Conservation (phyloP, 1,140 invertebrate species). For the Drosophila neocordata region DNA sequence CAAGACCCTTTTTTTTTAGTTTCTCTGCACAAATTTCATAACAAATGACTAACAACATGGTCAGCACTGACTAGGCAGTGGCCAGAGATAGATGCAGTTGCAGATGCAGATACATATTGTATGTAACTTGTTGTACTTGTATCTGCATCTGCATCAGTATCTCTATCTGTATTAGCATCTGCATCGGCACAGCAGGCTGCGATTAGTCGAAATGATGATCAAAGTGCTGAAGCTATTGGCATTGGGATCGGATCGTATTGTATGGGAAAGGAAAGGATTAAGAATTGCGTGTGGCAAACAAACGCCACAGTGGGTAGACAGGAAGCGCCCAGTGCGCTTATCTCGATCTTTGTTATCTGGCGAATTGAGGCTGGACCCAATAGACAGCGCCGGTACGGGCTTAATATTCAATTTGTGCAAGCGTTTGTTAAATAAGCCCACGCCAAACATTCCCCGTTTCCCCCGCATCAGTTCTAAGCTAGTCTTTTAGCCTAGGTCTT, state of each 20-base stretch:
- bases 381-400: slow-evolving; percentile 35
- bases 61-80: slow-evolving; percentile 64
- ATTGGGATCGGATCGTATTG: slow-evolving; percentile 16
- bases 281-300: slow-evolving; percentile 73
- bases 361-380: background rate
- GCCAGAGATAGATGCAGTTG: slow-evolving; percentile 41
- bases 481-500: slow-evolving; percentile 24
- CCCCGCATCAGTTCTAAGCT: background rate
- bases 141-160: slow-evolving; percentile 44
- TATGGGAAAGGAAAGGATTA: background rate
- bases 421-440: slow-evolving; percentile 59
- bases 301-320: slow-evolving; percentile 63
- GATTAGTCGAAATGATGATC: slow-evolving; percentile 78
- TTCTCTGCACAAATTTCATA: slow-evolving; percentile 57
- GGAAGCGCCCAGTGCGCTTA: slow-evolving; percentile 66
- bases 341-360: slow-evolving; percentile 69
- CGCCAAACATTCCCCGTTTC: background rate
- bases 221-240: slow-evolving; percentile 57
- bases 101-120: slow-evolving; percentile 27
- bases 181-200: slow-evolving; percentile 66
- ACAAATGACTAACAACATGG: slow-evolving; percentile 80
- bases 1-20: background rate
- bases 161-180: slow-evolving; percentile 43
- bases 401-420: slow-evolving; percentile 79
- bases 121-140: slow-evolving; percentile 35